Conservation (phyloP, 2,113 vertebrate genomes). For the Circaetus gallicus region DNA sequence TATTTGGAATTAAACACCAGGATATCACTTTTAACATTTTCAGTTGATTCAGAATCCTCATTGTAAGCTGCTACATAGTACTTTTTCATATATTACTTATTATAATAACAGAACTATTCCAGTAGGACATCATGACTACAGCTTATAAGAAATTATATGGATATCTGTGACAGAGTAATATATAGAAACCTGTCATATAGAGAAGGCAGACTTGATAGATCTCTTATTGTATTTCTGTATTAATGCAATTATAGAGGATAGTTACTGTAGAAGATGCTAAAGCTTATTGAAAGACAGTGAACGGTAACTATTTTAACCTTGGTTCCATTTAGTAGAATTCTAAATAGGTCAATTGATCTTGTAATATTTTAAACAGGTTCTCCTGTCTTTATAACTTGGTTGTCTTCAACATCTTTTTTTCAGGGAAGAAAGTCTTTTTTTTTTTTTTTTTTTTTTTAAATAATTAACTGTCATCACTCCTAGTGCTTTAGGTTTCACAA, state of each 20-base stretch:
- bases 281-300: neutral
- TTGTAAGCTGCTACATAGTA: neutral
- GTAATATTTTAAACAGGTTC: neutral
- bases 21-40: neutral
- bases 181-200: neutral
- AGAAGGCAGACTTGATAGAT: neutral
- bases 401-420: neutral
- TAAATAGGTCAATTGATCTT: neutral
- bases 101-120: neutral
- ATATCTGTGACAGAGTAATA: neutral
- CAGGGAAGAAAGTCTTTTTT: neutral
- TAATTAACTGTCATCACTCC: neutral
- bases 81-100: neutral
- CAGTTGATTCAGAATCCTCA: neutral
- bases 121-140: neutral
- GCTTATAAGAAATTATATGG: neutral
- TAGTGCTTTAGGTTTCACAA: neutral
- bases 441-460: neutral
- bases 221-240: neutral
- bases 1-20: constrained; percentile 1
- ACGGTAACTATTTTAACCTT: neutral
- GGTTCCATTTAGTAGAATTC: neutral
- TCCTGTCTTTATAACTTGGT: neutral
- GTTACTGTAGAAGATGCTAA: neutral
- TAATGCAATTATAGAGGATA: neutral